phyloP scores from a whole-genome alignment of 2,888 invertebrate species.

The Cheilosia pagana region DNA sequence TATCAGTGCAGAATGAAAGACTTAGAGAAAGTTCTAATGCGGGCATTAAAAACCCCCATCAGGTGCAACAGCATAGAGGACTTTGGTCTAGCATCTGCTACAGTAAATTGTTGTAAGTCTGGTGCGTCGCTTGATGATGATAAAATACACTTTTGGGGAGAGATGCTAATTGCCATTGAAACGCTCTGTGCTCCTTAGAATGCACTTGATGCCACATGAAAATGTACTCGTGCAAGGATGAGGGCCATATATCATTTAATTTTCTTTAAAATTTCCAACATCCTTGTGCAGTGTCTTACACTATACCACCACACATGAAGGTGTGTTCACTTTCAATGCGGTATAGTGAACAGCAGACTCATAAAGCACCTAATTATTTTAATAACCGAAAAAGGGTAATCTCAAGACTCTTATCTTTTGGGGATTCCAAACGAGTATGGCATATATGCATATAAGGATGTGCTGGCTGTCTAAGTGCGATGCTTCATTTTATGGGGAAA shows the following conservation, averaged over 20 bases:
- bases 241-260: conserved; percentile 65
- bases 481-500: conserved; percentile 62
- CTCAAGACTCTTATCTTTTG: conserved; percentile 75
- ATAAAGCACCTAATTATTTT: conserved; percentile 77
- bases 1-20: conserved; percentile 53
- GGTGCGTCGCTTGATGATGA: conserved; percentile 53
- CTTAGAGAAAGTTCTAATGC: conserved; percentile 58
- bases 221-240: not conserved
- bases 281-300: conserved; percentile 42
- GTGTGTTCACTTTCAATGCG: conserved; percentile 21
- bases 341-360: conserved; percentile 71
- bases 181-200: conserved; percentile 55
- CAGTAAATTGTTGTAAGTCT: conserved; percentile 26
- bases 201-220: conserved; percentile 40
- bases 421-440: conserved; percentile 33
- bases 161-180: conserved; percentile 69
- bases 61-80: conserved; percentile 45
- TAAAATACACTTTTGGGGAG: conserved; percentile 65
- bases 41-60: conserved; percentile 39
- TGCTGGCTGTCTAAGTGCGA: conserved; percentile 55
- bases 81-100: conserved; percentile 28
- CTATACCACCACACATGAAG: conserved; percentile 9
- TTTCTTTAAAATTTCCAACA: conserved; percentile 59
- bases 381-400: conserved; percentile 77
- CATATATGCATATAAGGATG: not conserved